A percentile compares a stretch with the other conserved stretches of the same genome.
These are phyloP conservation scores for Andrena marginata DNA, from an alignment of 2,888 invertebrate genomes.

Conservation along the genomic window DNA sequence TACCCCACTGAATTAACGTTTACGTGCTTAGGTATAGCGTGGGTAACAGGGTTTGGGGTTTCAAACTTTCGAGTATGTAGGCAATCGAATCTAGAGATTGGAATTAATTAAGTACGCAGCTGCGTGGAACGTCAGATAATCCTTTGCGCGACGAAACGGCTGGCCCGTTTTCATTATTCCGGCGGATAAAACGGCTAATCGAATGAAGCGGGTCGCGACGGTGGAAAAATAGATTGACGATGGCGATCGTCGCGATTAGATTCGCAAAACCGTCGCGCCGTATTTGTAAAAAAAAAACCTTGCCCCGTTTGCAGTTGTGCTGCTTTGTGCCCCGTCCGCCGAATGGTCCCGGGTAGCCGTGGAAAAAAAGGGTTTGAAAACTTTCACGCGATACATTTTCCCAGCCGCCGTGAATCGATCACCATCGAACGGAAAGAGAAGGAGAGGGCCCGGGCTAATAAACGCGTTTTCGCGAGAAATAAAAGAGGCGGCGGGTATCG, in stretches of 20 bases:
- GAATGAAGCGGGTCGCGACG: background rate
- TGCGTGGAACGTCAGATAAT: constrained; percentile 7
- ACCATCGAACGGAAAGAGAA: background rate
- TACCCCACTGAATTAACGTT: background rate
- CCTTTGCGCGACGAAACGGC: background rate
- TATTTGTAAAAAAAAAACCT: background rate
- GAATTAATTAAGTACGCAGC: constrained; percentile 4
- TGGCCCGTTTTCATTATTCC: constrained; percentile 6
- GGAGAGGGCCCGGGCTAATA: background rate
- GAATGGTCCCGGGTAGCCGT: background rate
- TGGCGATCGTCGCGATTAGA: constrained; percentile 1
- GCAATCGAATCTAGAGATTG: background rate
- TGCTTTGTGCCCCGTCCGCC: background rate
- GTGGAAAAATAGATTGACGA: background rate
- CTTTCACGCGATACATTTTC: background rate
- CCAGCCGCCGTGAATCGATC: constrained; percentile 1
- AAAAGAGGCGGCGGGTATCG: background rate
- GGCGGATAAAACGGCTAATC: background rate
- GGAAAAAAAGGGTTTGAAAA: background rate
- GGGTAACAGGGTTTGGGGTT: background rate
- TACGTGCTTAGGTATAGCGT: background rate
- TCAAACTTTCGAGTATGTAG: background rate
- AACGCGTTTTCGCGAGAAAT: constrained; percentile 6
- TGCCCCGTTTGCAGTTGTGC: background rate
- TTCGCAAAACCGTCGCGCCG: background rate